Conservation (phyloP, 1,140 invertebrate genomes). For the Sitobion miscanthi region DNA sequence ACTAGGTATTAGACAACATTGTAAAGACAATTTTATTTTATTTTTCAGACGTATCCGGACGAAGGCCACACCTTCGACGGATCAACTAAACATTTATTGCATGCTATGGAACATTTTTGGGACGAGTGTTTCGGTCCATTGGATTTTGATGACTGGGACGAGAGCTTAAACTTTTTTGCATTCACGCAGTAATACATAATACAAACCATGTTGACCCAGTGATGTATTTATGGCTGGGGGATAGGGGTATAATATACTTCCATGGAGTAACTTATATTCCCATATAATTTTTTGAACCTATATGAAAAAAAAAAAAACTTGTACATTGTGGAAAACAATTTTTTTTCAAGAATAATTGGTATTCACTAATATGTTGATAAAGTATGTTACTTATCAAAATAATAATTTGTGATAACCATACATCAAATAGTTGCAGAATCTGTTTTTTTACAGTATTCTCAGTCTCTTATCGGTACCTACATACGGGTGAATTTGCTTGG, state of each 20-base stretch:
- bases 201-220: not conserved
- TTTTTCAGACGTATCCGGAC: slow-evolving; percentile 81
- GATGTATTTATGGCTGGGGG: not conserved
- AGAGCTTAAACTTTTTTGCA: slow-evolving; percentile 58
- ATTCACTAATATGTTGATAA: not conserved
- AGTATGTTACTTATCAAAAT: not conserved
- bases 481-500: not conserved
- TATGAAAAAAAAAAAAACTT: not conserved
- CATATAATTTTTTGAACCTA: not conserved
- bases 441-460: not conserved
- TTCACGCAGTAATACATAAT: slow-evolving; percentile 59
- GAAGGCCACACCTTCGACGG: slow-evolving; percentile 77
- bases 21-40: not conserved
- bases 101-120: slow-evolving; percentile 84
- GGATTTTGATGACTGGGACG: slow-evolving; percentile 75
- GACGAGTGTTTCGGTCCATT: slow-evolving; percentile 79
- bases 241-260: not conserved
- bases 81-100: slow-evolving; percentile 77
- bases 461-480: not conserved
- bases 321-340: not conserved
- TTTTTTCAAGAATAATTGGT: not conserved
- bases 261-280: not conserved
- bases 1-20: not conserved
- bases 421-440: not conserved
- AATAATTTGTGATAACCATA: not conserved